Percentiles rank a stretch among this genome's conserved stretches.
These are phyloP conservation scores for Cordilura impudica DNA, from an alignment of 2,888 invertebrate genomes.

Conservation along the genomic window DNA sequence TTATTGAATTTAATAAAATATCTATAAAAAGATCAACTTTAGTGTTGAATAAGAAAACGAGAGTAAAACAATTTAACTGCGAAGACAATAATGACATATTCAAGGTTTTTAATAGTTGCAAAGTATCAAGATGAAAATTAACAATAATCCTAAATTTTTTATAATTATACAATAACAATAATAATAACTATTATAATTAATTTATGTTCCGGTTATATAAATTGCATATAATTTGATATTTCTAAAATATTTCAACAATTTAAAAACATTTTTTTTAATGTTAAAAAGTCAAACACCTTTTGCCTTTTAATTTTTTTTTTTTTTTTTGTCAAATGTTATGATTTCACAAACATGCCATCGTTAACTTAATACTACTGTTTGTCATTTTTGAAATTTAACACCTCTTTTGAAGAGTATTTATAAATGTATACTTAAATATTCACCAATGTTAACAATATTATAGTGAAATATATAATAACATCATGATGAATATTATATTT, in stretches of 20 bases:
- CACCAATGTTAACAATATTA: not conserved
- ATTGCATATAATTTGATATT: not conserved
- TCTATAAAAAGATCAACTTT: no score
- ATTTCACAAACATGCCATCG: not conserved
- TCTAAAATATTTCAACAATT: not conserved
- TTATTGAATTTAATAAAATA: no score
- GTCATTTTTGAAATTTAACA: constrained; percentile 4
- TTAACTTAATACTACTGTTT: constrained; percentile 1
- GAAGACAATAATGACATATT: no score
- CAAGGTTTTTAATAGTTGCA: not conserved
- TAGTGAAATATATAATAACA: not conserved
- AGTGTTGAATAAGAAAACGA: not conserved
- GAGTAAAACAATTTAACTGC: not conserved
- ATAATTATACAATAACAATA: not conserved
- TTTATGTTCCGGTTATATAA: not conserved
- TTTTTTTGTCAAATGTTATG: not conserved
- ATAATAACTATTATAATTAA: not conserved
- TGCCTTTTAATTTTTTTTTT: not conserved
- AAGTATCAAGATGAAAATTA: not conserved
- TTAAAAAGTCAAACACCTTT: constrained; percentile 20
- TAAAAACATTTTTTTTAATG: not conserved
- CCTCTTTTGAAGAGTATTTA: not conserved
- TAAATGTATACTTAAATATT: not conserved
- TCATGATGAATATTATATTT: not conserved
- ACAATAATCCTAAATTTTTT: no score